Percentiles rank a stretch among this genome's conserved stretches.
These are phyloP conservation scores for Eupithecia vulgata DNA, from an alignment of 2,888 invertebrate genomes.

Conservation along the genomic window DNA sequence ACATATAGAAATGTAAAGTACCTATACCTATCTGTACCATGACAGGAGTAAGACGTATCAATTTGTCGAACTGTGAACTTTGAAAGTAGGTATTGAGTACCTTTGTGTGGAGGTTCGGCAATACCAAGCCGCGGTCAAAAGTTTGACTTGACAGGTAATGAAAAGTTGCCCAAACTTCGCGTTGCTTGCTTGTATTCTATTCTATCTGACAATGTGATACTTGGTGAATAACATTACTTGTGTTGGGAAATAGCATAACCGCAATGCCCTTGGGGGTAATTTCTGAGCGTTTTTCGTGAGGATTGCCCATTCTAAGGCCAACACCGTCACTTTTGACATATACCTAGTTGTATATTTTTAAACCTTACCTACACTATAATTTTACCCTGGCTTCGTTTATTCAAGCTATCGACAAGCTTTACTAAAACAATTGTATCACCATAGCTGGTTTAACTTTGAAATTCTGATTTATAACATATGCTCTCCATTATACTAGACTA, in stretches of 20 bases:
- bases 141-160: constrained; percentile 36
- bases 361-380: background rate
- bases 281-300: constrained; percentile 15
- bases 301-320: constrained; percentile 1
- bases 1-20: background rate
- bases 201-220: constrained; percentile 6
- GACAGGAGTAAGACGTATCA: constrained; percentile 42
- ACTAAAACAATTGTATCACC: background rate
- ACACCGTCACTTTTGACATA: constrained; percentile 1
- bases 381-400: background rate
- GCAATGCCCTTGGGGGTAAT: constrained; percentile 15
- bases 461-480: background rate
- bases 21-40: no score
- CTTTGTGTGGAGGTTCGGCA: constrained; percentile 33
- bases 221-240: constrained; percentile 4
- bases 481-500: no score
- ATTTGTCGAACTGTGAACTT: constrained; percentile 38
- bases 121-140: constrained; percentile 35
- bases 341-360: background rate
- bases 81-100: constrained; percentile 31
- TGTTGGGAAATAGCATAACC: constrained; percentile 11
- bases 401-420: background rate
- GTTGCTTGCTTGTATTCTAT: constrained; percentile 17
- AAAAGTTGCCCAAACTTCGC: constrained; percentile 25
- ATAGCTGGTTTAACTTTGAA: background rate